Evolutionary conservation across 2,888 invertebrate genomes (phyloP), one percentile per base, ranked within the genome.

Genomic region (Hydrotaea diabolus): DNA sequence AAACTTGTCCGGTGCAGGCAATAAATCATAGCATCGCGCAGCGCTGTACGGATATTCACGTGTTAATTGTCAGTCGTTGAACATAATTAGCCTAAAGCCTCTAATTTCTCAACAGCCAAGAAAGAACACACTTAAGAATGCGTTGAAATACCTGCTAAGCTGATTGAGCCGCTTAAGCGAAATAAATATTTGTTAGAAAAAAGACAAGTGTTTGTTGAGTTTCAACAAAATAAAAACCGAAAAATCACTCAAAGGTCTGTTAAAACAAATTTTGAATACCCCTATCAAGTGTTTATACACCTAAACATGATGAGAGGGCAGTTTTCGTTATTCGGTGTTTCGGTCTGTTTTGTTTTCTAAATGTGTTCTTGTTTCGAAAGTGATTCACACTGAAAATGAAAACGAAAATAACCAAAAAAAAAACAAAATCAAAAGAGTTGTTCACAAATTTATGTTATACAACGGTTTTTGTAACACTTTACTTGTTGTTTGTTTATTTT

Each of bases 401-500:
- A 74, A 74, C 57, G 73, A 74, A 74, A 74, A 13, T 15, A 26
- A n/a, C 9, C 31, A 31, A 31, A 31, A 31, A 31, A 31, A 31
- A 31, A 31, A 31, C 2, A 31, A 31, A 36, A n/a, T 31, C 7
- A 71, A 72, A 53, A 55, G 0, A 55, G 26, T 4, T n/a, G 62
- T 15, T 3, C 53, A n/a, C 21, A n/a, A 76, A 80, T 75, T 13
- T 80, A 49, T 80, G 80, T 76, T 75, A 76, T 59, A 46, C 59
- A 76, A 80, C 80, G 80, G 55, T 66, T 80, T 76, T 59, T 80
- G 59, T 80, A 75, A 69, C 75, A 64, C 66, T 73, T 66, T 49
- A 53, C 64, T n/a, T 2, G 49, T 17, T 49, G n/a, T 57, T 55
- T 57, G 15, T 74, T 53, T 59, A 2, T 7, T 31, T 7, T 31